These are phyloP conservation scores for Acleris holmiana DNA, from an alignment of 2,888 invertebrate species.

Conservation along the genomic window DNA sequence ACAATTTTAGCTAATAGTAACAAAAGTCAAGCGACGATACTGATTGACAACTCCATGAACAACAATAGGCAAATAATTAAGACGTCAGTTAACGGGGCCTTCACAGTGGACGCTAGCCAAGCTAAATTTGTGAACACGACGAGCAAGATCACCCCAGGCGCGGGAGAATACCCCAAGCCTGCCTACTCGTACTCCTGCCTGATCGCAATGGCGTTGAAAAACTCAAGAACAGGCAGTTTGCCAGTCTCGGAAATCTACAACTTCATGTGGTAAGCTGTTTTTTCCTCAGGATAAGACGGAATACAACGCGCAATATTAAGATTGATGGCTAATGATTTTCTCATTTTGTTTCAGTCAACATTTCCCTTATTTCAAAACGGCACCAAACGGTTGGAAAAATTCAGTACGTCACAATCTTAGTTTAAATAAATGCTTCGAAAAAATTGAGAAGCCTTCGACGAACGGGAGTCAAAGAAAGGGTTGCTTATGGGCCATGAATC, in stretches of 20 bases:
- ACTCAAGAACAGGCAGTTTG: constrained; percentile 95
- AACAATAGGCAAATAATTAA: constrained; percentile 80
- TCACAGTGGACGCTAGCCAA: constrained; percentile 72
- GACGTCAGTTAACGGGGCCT: constrained; percentile 71
- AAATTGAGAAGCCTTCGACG: constrained; percentile 97
- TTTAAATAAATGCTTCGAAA: constrained; percentile 98
- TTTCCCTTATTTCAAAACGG: constrained; percentile 99
- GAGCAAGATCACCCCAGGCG: constrained; percentile 78
- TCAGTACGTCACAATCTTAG: constrained; percentile 98
- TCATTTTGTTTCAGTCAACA: constrained; percentile 88
- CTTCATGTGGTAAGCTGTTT: constrained; percentile 97
- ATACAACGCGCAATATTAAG: not conserved
- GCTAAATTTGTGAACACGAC: constrained; percentile 71
- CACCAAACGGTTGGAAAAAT: constrained; percentile 99
- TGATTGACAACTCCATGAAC: constrained; percentile 78
- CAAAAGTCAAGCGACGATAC: constrained; percentile 78
- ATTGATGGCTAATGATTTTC: constrained; percentile 1
- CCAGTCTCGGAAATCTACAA: constrained; percentile 99
- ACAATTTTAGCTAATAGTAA: constrained; percentile 78
- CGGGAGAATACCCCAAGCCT: constrained; percentile 94
- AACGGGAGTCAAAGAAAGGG: constrained; percentile 93
- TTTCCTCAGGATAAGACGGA: not conserved
- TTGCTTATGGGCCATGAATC: constrained; percentile 99
- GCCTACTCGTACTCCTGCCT: constrained; percentile 99
- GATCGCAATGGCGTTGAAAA: constrained; percentile 98